phyloP scores from a whole-genome alignment of 2,888 invertebrate species.

The Spilosoma lubricipeda region DNA sequence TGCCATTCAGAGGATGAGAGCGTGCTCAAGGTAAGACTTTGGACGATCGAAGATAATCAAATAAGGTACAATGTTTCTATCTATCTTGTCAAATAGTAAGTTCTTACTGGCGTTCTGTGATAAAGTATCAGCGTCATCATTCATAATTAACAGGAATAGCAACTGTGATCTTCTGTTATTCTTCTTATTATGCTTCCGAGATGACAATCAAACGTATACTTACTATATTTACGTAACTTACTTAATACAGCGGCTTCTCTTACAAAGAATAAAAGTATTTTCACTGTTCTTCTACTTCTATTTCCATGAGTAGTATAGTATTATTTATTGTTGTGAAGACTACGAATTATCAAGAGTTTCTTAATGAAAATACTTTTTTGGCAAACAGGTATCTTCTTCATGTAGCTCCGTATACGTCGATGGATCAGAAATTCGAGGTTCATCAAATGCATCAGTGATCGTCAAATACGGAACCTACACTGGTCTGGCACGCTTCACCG shows the following conservation, averaged over 20 bases:
- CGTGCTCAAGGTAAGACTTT: conserved; percentile 93
- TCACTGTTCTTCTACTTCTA: background rate
- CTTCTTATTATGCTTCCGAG: background rate
- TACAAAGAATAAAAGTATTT: background rate
- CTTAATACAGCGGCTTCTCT: too few species aligned
- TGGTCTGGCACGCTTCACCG: conserved; percentile 95
- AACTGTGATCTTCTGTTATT: background rate
- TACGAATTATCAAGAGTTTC: too few species aligned
- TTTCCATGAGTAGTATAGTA: too few species aligned
- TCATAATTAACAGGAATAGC: too few species aligned
- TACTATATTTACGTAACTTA: too few species aligned
- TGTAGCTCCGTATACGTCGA: conserved; percentile 99
- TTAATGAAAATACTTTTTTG: background rate
- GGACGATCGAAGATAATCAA: background rate
- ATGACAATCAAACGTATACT: background rate
- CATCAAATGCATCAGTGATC: conserved; percentile 96
- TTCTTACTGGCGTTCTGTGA: background rate
- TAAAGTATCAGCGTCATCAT: too few species aligned
- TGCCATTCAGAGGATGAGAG: conserved; percentile 98
- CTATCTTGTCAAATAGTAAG: background rate
- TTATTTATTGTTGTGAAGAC: too few species aligned
- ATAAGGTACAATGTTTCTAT: background rate
- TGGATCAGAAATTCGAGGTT: conserved; percentile 97
- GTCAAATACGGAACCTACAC: conserved; percentile 97
- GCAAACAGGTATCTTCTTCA: conserved; percentile 94